Conservation (phyloP, 1,140 invertebrate species). For the Drosophila insularis region DNA sequence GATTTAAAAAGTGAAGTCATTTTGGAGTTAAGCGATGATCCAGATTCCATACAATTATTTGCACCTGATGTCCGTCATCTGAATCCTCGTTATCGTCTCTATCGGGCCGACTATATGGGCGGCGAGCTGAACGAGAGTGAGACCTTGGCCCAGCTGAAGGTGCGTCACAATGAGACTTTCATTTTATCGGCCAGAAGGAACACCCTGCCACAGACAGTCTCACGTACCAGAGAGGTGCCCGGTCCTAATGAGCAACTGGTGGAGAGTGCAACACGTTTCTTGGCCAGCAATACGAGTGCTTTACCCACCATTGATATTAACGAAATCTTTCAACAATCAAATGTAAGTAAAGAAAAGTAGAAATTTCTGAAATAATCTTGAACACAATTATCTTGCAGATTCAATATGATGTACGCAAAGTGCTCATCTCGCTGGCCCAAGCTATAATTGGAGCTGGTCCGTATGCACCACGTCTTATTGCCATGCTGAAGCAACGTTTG, state of each 20-base stretch:
- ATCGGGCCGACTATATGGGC: slow-evolving; percentile 70
- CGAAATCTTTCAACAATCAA: slow-evolving; percentile 81
- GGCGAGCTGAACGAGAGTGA: slow-evolving; percentile 63
- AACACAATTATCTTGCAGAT: slow-evolving; percentile 47
- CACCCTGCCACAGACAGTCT: slow-evolving; percentile 47
- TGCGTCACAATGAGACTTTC: slow-evolving; percentile 72
- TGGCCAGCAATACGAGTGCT: slow-evolving; percentile 35
- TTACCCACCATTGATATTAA: slow-evolving; percentile 78
- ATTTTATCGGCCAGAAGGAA: slow-evolving; percentile 61
- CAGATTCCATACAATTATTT: slow-evolving; percentile 70
- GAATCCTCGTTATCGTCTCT: slow-evolving; percentile 70
- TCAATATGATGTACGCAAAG: slow-evolving; percentile 81
- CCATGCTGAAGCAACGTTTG: slow-evolving; percentile 79
- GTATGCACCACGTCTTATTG: slow-evolving; percentile 73
- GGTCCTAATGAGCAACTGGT: slow-evolving; percentile 67
- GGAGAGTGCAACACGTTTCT: slow-evolving; percentile 63
- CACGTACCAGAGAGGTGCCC: slow-evolving; percentile 57
- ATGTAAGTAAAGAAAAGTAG: slow-evolving; percentile 47
- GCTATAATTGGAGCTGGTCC: slow-evolving; percentile 76
- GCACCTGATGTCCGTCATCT: slow-evolving; percentile 72
- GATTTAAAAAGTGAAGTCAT: slow-evolving; percentile 78
- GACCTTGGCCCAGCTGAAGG: slow-evolving; percentile 61
- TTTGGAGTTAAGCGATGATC: slow-evolving; percentile 73
- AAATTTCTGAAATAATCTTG: background rate
- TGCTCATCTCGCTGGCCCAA: slow-evolving; percentile 77